Evolutionary conservation across 2,113 vertebrate genomes (phyloP).

Genomic region (Nettapus auritus): DNA sequence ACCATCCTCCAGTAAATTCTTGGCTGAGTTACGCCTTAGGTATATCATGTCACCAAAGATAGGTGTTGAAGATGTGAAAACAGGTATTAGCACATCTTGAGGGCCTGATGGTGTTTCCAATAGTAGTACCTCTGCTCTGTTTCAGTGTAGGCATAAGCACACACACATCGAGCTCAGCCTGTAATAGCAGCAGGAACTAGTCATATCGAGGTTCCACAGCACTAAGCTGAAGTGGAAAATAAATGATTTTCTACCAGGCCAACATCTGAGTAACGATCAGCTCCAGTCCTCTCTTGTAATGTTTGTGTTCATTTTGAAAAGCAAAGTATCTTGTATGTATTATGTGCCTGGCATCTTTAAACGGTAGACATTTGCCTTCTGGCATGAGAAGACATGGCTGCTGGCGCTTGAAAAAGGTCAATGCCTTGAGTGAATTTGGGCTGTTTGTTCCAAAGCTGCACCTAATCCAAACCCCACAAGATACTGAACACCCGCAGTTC

Average conservation of each 20-base stretch:
- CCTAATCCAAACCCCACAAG: background rate
- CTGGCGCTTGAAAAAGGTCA: background rate
- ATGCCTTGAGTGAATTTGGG: background rate
- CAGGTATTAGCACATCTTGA: background rate
- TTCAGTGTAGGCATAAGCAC: fast-evolving
- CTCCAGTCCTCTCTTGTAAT: background rate
- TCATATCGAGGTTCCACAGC: background rate
- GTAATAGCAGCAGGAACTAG: background rate
- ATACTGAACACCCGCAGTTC: background rate
- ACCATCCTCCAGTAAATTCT: background rate
- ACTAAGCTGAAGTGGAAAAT: background rate
- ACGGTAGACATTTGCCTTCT: background rate
- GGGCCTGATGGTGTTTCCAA: background rate
- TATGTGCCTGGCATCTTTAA: background rate
- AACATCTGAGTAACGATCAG: background rate
- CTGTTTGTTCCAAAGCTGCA: background rate
- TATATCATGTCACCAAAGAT: background rate
- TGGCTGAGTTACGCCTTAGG: background rate
- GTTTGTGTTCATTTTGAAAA: background rate
- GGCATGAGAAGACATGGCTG: background rate
- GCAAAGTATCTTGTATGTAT: background rate
- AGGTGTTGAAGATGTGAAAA: background rate
- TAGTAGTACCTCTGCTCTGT: background rate
- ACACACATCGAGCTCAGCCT: background rate
- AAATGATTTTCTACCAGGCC: background rate